A percentile compares a stretch with the other conserved stretches of the same genome.
Conservation (phyloP, 2,113 vertebrate species). For the Plestiodon gilberti region DNA sequence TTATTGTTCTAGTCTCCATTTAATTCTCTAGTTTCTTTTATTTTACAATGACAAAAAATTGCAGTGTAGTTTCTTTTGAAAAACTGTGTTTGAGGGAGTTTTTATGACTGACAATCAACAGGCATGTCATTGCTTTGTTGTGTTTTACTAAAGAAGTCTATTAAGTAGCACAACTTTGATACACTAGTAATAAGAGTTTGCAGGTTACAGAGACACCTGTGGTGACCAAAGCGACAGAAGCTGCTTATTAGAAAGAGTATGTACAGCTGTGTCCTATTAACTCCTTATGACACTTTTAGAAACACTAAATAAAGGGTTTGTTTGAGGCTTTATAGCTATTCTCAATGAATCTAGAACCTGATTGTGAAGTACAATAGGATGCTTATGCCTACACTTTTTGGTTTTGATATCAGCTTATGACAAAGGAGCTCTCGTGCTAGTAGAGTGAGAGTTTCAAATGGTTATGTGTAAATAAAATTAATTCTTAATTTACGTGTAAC, state of each 20-base stretch:
- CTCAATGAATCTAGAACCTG: constrained; percentile 59
- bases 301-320: constrained; percentile 79
- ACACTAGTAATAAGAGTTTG: constrained; percentile 88
- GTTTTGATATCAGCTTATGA: constrained; percentile 37
- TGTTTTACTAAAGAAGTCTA: constrained; percentile 88
- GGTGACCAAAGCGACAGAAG: constrained; percentile 84
- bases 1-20: constrained; percentile 80
- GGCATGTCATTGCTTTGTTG: constrained; percentile 87
- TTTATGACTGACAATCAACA: constrained; percentile 83
- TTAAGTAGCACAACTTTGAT: constrained; percentile 89
- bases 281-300: constrained; percentile 82
- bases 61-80: constrained; percentile 85
- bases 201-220: constrained; percentile 86
- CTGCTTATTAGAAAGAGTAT: constrained; percentile 80
- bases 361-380: constrained; percentile 66
- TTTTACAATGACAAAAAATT: constrained; percentile 89
- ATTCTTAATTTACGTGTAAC: constrained; percentile 36
- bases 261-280: constrained; percentile 86
- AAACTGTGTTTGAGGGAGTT: constrained; percentile 77
- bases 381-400: constrained; percentile 66
- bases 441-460: constrained; percentile 66
- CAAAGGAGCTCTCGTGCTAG: constrained; percentile 63
- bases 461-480: constrained; percentile 39
- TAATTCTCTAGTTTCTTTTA: constrained; percentile 84
- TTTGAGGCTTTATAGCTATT: constrained; percentile 75